Evolutionary conservation across 2,888 invertebrate species (phyloP), one percentile per base, ranked within the genome.

Genomic region (Noctua pronuba): DNA sequence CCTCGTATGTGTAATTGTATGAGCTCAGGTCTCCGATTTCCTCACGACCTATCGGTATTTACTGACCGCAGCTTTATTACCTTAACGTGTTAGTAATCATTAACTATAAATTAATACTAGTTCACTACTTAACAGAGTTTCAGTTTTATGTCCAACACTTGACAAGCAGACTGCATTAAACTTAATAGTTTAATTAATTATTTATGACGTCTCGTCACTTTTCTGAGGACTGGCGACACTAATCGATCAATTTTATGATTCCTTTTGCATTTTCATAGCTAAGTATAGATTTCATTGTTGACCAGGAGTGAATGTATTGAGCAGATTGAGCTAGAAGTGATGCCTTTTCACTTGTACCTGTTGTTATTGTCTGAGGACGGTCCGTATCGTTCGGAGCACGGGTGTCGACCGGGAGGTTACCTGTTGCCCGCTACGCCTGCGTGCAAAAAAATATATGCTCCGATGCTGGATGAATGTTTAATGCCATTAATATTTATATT

Each of bases 401-500:
- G 87, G 85, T 85, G 88, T 82, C 83, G 74, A 41, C 77, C 82
- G 82, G 66, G 74, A 74, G 75, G 83, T 86, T 91, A 92, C 92
- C 92, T 92, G 91, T 88, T 88, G 84, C 86, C 82, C 81, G 81
- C 77, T 82, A 82, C 84, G 87, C 83, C 77, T 79, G 77, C 83
- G 82, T 83, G 90, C 88, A 88, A 91, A 91, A 91, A 92, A 92
- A 91, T 88, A 86, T 77, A 75, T 83, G 76, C 70, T 79, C 76
- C 85, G 82, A 85, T 85, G 85, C 75, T 82, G 82, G 85, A 80
- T 87, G 87, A 87, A 85, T 86, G 75, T 84, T 80, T 81, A 86
- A 79, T 82, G 60, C 64, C 76, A 84, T 86, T 82, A 88, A 83
- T 84, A 82, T 85, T 82, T 79, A 85, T 85, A 80, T 75, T 65